Base-by-base conservation (phyloP, 2,113 vertebrate species). In the Peromyscus polionotus region DNA sequence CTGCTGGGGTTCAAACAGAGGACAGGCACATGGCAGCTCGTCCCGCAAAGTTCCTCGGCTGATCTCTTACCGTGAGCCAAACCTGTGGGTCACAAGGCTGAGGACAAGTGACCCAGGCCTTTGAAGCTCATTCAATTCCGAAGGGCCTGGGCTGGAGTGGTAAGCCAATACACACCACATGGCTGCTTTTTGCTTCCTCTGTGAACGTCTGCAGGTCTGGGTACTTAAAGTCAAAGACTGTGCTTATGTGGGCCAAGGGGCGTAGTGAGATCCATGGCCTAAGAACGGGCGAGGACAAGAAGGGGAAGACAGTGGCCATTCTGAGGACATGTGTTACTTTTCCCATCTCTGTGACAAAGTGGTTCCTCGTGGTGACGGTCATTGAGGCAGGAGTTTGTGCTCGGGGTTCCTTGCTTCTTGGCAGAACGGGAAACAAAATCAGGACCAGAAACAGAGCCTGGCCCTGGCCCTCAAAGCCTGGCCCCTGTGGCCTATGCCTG, bases 51-150 rank as follows among this genome's bases (percentile, higher is more conserved):
- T 83, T 70, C 20, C 28, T 17, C 33, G 6, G 7, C 5, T 36
- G 63, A 84, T 26, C 10, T 36, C 45, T 31, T 20, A 45, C 39
- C 9, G 1, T 0, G 1, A 57, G 63, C 63, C n/a, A 61, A 48
- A 24, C 39, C 45, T n/a, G 45, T 20, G 14, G 75, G 54, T 59
- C 28, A 42, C 91, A 42, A 42, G n/a, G 76, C 51, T 20, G 6
- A 51, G 5, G 67, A 28, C 3, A 0, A 24, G 7, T 0, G 39
- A 0, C 10, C 24, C 39, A 28, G 67, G 33, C 39, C 20, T 26
- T 87, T 0, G 1, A 67, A 39, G 48, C 36, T 19, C 3, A 5
- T 10, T 70, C 36, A 22, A 1, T 28, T 26, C 7, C 20, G 65
- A n/a, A 45, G 79, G 16, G 72, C 5, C 1, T 14, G 10, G 28